A percentile compares a stretch with the other conserved stretches of the same genome.
Conservation (phyloP, 2,888 invertebrate species). For the Aphrophora alni region DNA sequence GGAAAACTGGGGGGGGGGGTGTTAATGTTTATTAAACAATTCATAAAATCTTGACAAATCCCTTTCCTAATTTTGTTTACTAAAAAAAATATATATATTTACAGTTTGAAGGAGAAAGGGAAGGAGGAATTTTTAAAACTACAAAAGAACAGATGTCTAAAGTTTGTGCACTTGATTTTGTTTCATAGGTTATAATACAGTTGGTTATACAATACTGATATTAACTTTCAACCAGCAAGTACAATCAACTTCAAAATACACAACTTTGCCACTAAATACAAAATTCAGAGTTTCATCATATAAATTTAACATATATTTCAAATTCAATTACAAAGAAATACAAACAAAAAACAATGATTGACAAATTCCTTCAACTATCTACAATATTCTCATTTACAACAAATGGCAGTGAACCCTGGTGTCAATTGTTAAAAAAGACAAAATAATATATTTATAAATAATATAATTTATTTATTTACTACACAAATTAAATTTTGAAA, state of each 20-base stretch:
- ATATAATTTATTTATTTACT: conserved; percentile 5
- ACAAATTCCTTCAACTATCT: neutral
- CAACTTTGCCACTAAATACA: neutral
- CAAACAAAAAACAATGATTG: neutral
- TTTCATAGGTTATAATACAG: neutral
- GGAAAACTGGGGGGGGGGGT: too few relatives aligned
- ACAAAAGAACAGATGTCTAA: neutral
- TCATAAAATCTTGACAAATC: too few relatives aligned
- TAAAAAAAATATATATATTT: too few relatives aligned
- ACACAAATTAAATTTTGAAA: neutral
- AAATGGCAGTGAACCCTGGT: conserved; percentile 34
- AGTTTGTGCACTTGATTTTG: neutral
- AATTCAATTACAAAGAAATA: neutral
- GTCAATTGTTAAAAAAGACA: conserved; percentile 1
- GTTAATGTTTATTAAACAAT: too few relatives aligned
- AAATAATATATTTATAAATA: conserved; percentile 2
- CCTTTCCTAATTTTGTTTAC: too few relatives aligned
- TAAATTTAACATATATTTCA: conserved; percentile 9
- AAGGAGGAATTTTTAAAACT: too few relatives aligned
- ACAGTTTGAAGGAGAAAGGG: too few relatives aligned
- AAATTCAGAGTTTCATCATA: neutral
- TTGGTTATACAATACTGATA: neutral
- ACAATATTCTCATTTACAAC: conserved; percentile 15
- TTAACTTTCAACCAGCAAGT: neutral
- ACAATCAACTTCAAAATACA: neutral